Evolutionary conservation across 1,140 invertebrate genomes (phyloP), one percentile per base, ranked within the genome.

Genomic region (Pseudomyrmex cubaensis): DNA sequence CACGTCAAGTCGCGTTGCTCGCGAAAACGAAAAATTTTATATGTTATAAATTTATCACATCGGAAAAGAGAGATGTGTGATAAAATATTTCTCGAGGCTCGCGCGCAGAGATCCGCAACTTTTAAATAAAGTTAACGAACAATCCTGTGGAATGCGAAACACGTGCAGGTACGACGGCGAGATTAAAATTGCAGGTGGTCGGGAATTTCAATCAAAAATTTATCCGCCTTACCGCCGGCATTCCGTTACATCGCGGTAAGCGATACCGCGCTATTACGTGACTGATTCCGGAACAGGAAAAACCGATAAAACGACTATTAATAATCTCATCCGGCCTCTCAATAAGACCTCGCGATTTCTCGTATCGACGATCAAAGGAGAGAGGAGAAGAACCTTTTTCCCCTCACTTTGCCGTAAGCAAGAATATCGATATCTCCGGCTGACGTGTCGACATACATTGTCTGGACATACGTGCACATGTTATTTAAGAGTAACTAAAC

Each of bases 281-380:
- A 80, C 66, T 78, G 54, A 74, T 17, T 82, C 46, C 46, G 50
- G 35, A 56, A 22, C 57, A 46, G n/a, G 22, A 75, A 13, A 25
- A 73, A 46, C 72, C 70, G 70, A 82, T 82, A 82, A 82, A 82
- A 82, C 67, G 67, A 82, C 70, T 82, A 82, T 82, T 73, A 56
- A 82, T 82, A 82, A 82, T 64, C 78, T 75, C 17, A 54, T 75
- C 17, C 59, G 70, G n/a, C 48, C 13, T 75, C 70, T 82, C 72
- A 64, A 75, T 82, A 77, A 77, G 73, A 56, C 9, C 35, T 69
- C 52, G 22, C 73, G 52, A 83, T 83, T 83, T 67, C 54, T 67
- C 82, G 10, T 66, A 22, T n/a, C 62, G 54, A 35, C 15, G 82
- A 59, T 83, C 82, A 78, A 77, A 83, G 54, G 17, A 22, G 15